phyloP scores from a whole-genome alignment of 2,797 vertebrate genomes.

The Muscicapa striata region DNA sequence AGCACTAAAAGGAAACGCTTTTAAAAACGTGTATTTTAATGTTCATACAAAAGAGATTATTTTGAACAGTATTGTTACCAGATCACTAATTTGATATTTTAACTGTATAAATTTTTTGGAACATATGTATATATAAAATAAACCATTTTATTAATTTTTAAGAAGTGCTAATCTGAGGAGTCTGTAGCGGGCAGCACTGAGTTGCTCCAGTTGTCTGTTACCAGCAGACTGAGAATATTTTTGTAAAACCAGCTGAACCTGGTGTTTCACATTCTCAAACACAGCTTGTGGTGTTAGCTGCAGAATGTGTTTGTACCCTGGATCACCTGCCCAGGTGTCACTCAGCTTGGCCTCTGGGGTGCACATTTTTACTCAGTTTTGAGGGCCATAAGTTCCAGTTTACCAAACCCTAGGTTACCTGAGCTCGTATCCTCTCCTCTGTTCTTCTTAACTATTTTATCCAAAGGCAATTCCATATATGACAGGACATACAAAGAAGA shows the following conservation, averaged over 20 bases:
- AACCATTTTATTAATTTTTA: conserved; percentile 92
- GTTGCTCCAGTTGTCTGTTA: neutral
- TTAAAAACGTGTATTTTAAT: conserved; percentile 87
- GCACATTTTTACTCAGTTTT: neutral
- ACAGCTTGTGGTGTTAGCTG: neutral
- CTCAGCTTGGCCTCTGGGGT: neutral
- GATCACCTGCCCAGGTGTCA: neutral
- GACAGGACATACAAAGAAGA: neutral
- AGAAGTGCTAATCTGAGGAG: conserved; percentile 63
- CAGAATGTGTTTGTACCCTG: neutral
- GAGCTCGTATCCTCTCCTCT: neutral
- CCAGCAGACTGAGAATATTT: neutral
- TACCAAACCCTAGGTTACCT: neutral
- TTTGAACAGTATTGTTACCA: conserved; percentile 94
- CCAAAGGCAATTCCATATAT: neutral
- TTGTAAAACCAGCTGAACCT: neutral
- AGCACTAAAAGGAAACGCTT: conserved; percentile 79
- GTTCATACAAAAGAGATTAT: conserved; percentile 95
- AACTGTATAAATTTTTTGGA: conserved; percentile 91
- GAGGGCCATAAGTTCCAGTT: neutral
- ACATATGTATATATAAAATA: conserved; percentile 88
- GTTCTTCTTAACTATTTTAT: neutral
- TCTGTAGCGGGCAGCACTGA: conserved; percentile 50
- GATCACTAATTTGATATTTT: conserved; percentile 93
- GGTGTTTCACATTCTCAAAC: neutral